Conservation (phyloP, 2,888 invertebrate species). For the Drosophila rellima region DNA sequence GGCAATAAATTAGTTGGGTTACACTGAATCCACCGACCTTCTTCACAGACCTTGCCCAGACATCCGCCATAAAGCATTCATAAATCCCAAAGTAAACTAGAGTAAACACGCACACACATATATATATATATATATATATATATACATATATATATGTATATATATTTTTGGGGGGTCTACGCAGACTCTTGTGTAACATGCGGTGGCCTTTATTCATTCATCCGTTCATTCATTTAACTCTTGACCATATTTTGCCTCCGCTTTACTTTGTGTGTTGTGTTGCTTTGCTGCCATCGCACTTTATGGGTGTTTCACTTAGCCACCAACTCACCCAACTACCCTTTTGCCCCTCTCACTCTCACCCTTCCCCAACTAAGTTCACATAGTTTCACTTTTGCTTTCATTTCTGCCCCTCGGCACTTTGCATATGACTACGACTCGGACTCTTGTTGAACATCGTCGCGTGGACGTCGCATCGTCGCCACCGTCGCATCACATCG, state of each 20-base stretch:
- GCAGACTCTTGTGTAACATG: slow-evolving; percentile 75
- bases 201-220: slow-evolving; percentile 81
- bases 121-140: slow-evolving; percentile 11
- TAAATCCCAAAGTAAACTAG: slow-evolving; percentile 85
- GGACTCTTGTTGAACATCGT: slow-evolving; percentile 30
- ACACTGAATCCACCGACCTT: slow-evolving; percentile 50
- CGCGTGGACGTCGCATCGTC: slow-evolving; percentile 44
- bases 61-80: slow-evolving; percentile 84
- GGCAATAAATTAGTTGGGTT: slow-evolving; percentile 83
- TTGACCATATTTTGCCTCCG: slow-evolving; percentile 62
- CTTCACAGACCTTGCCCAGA: slow-evolving; percentile 76
- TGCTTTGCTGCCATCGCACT: slow-evolving; percentile 38
- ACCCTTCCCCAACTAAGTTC: slow-evolving; percentile 2
- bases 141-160: slow-evolving; percentile 4
- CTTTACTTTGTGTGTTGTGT: slow-evolving; percentile 27
- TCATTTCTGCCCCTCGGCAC: slow-evolving; percentile 59
- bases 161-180: slow-evolving; percentile 23
- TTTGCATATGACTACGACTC: slow-evolving; percentile 53
- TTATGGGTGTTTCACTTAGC: slow-evolving; percentile 54
- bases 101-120: slow-evolving; percentile 48
- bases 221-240: slow-evolving; percentile 79
- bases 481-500: slow-evolving; percentile 35
- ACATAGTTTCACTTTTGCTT: slow-evolving; percentile 79
- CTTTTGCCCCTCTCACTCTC: neutral
- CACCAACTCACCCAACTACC: slow-evolving; percentile 11